Evolutionary conservation across 2,113 vertebrate genomes (phyloP), one percentile per base, ranked within the genome.

Genomic region (Columbina picui): DNA sequence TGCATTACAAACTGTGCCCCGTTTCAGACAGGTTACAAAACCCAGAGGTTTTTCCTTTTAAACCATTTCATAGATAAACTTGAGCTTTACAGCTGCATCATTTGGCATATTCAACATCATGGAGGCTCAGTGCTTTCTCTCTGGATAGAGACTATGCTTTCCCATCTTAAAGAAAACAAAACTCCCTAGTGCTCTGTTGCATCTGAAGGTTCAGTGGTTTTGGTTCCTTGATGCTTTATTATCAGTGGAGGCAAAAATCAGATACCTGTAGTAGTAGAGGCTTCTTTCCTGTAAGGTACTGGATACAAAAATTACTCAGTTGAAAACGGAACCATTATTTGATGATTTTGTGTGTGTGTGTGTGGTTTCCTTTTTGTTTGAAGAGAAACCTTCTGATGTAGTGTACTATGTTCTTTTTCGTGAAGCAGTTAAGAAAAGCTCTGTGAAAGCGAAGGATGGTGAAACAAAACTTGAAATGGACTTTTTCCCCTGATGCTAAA

Each of bases 401-500:
- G 17, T 14, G 25, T 27, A 2, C 15, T 20, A 9, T 26, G 32
- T 74, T 87, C 19, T 26, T 34, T 69, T 69, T 49, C 41, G 23
- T 36, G 45, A 92, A 64, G 76, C 64, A 25, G 38, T 80, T 76
- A 50, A 83, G 64, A 60, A 73, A 80, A 47, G 32, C 56, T 89
- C 50, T 41, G 47, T 59, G 64, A 50, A 55, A 75, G 43, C 36
- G 45, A 76, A 52, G 27, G 14, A 7, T 1, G 4, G 39, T 9
- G 6, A 50, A 57, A 45, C 16, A 45, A 10, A 59, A 25, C 18
- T 38, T 38, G 0, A 20, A 26, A 9, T 21, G 10, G 27, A 14
- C 21, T n/a, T 53, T 45, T 43, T 30, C 34, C 84, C 18, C 12
- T 25, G 53, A 15, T n/a, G 27, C 47, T 67, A 92, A 45, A 39